A percentile compares a stretch with the other conserved stretches of the same genome.
Evolutionary conservation across 2,113 vertebrate species (phyloP).

Genomic region (Tetrax tetrax): DNA sequence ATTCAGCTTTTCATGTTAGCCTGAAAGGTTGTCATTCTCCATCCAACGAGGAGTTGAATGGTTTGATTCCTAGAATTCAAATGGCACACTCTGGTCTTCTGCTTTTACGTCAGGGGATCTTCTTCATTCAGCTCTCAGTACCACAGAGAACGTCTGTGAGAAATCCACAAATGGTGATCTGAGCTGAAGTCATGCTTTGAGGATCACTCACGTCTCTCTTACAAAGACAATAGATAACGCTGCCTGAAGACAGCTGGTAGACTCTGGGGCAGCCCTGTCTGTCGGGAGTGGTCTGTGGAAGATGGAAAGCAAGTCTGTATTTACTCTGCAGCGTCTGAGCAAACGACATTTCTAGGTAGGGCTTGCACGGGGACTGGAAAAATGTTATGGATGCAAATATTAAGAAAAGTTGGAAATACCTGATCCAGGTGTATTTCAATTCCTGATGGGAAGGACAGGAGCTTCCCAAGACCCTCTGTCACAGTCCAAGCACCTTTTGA

Average conservation of each 20-base stretch:
- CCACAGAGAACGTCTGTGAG: background rate
- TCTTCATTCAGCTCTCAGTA: background rate
- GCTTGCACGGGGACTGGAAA: background rate
- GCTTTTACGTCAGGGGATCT: background rate
- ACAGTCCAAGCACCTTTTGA: background rate
- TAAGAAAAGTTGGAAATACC: background rate
- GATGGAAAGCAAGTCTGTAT: background rate
- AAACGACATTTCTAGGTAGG: background rate
- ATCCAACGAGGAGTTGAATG: background rate
- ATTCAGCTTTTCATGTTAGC: background rate
- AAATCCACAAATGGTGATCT: background rate
- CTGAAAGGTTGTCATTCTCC: background rate
- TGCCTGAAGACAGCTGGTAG: conserved; percentile 18
- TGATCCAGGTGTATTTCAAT: background rate
- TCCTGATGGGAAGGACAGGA: background rate
- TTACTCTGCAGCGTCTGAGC: background rate
- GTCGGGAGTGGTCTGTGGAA: background rate
- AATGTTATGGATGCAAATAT: background rate
- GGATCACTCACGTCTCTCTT: background rate
- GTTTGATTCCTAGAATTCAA: background rate
- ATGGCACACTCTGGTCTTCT: background rate
- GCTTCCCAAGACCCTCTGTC: background rate
- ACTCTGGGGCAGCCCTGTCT: background rate
- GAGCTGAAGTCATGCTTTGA: background rate
- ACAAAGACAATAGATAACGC: background rate